Evolutionary conservation across 2,888 invertebrate genomes (phyloP).

Genomic region (Desoria tigrina): DNA sequence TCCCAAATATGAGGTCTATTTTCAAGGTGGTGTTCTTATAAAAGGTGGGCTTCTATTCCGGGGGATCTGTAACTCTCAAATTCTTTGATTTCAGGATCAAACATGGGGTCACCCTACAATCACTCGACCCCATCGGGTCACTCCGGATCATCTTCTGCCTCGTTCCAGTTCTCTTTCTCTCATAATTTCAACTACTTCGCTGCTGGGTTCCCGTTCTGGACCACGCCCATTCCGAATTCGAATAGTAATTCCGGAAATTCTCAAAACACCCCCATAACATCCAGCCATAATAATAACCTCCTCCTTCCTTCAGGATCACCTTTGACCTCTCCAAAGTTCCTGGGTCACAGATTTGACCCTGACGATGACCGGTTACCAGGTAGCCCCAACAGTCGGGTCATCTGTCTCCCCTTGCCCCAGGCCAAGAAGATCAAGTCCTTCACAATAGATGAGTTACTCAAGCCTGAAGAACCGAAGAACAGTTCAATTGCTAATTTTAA

Average conservation of each 20-base stretch:
- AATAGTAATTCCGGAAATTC: too few relatives aligned
- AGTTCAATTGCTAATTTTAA: too few relatives aligned
- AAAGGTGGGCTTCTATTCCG: too few relatives aligned
- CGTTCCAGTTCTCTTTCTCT: conserved; percentile 46
- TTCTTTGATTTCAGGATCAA: too few relatives aligned
- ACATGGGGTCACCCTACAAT: neutral
- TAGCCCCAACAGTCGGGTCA: conserved; percentile 2
- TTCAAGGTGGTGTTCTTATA: too few relatives aligned
- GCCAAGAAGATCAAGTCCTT: conserved; percentile 74
- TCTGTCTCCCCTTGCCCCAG: conserved; percentile 24
- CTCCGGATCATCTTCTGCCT: conserved; percentile 18
- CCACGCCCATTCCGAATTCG: neutral
- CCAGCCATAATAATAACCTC: neutral
- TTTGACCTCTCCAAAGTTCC: neutral
- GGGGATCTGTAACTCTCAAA: too few relatives aligned
- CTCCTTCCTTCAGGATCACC: neutral
- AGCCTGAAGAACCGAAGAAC: conserved; percentile 56
- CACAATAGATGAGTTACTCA: conserved; percentile 81
- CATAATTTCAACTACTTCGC: conserved; percentile 48
- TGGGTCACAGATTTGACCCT: neutral
- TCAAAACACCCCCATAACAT: too few relatives aligned
- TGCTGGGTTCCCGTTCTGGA: conserved; percentile 45
- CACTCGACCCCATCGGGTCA: neutral
- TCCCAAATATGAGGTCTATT: too few relatives aligned
- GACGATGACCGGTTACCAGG: conserved; percentile 3